Evolutionary conservation across 2,113 vertebrate species (phyloP).

Genomic region (Galemys pyrenaicus): DNA sequence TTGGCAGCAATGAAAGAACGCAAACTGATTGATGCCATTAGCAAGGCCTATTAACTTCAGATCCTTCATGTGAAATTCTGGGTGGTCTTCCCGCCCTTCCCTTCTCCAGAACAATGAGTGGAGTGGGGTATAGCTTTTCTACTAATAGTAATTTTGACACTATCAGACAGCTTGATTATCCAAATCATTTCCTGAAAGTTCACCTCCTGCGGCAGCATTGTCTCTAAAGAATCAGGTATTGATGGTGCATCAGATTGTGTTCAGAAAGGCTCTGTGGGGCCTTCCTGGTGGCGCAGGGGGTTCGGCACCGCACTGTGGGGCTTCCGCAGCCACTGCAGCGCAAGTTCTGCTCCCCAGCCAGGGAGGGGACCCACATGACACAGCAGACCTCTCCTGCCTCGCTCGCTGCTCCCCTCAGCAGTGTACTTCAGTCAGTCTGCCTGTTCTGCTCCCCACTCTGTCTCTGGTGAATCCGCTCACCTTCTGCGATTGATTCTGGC

Average conservation of each 20-base stretch:
- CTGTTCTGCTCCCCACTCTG: too few species aligned
- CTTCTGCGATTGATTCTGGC: too few species aligned
- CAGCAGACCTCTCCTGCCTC: too few species aligned
- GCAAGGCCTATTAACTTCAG: constrained; percentile 24
- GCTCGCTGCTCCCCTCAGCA: too few species aligned
- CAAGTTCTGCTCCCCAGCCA: too few species aligned
- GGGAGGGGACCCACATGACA: too few species aligned
- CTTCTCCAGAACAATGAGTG: not conserved
- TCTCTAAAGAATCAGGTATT: not conserved
- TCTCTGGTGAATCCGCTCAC: too few species aligned
- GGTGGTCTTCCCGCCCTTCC: not conserved
- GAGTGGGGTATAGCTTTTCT: not conserved
- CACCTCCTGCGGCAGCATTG: not conserved
- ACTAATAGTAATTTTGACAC: not conserved
- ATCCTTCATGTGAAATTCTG: constrained; percentile 23
- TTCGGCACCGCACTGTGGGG: too few species aligned
- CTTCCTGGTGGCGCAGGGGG: too few species aligned
- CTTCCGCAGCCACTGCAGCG: too few species aligned
- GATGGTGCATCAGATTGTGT: not conserved
- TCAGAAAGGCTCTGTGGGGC: not conserved
- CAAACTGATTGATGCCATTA: not conserved
- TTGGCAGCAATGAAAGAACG: not conserved
- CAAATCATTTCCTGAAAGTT: not conserved
- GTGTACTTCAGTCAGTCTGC: too few species aligned
- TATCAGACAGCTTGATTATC: constrained; percentile 4